A percentile compares a stretch with the other conserved stretches of the same genome.
These are phyloP conservation scores for Macrophya annulata DNA, from an alignment of 2,888 invertebrate species.

Conservation along the genomic window DNA sequence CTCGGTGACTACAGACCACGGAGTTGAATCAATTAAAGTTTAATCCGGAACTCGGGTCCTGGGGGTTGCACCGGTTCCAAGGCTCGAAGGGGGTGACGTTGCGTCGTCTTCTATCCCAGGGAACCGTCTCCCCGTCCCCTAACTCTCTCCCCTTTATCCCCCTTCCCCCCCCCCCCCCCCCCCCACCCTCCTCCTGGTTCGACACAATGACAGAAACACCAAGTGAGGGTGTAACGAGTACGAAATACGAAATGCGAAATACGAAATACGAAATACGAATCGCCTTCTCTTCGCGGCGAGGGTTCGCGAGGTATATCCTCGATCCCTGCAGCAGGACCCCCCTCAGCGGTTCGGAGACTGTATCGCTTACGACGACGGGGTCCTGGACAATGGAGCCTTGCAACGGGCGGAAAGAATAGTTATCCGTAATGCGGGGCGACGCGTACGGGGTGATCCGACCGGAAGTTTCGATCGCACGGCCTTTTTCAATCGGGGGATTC, in stretches of 20 bases:
- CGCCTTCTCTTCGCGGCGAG: background rate
- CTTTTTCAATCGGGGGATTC: conserved; percentile 52
- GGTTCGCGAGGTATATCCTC: conserved; percentile 2
- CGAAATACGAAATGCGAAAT: conserved; percentile 22
- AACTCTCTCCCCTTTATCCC: conserved; percentile 63
- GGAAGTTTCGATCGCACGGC: conserved; percentile 73
- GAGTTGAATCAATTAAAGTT: conserved; percentile 83
- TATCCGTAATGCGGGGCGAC: conserved; percentile 76
- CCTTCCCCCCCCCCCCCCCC: conserved; percentile 65
- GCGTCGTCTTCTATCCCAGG: conserved; percentile 46
- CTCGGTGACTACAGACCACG: conserved; percentile 75
- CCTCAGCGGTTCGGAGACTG: conserved; percentile 63
- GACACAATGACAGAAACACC: conserved; percentile 50
- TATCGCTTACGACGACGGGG: conserved; percentile 74
- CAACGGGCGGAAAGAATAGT: conserved; percentile 76
- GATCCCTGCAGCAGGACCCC: conserved; percentile 25
- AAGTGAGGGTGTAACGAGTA: conserved; percentile 55
- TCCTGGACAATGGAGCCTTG: conserved; percentile 69
- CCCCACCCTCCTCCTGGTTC: conserved; percentile 61
- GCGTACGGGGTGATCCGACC: conserved; percentile 75
- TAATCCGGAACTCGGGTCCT: conserved; percentile 82
- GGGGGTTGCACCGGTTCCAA: conserved; percentile 59
- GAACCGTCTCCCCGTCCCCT: conserved; percentile 62
- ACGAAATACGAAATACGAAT: conserved; percentile 16
- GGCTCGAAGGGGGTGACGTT: conserved; percentile 56